Evolutionary conservation across 2,888 invertebrate genomes (phyloP), one percentile per base, ranked within the genome.

Genomic region (Andrena minutula): DNA sequence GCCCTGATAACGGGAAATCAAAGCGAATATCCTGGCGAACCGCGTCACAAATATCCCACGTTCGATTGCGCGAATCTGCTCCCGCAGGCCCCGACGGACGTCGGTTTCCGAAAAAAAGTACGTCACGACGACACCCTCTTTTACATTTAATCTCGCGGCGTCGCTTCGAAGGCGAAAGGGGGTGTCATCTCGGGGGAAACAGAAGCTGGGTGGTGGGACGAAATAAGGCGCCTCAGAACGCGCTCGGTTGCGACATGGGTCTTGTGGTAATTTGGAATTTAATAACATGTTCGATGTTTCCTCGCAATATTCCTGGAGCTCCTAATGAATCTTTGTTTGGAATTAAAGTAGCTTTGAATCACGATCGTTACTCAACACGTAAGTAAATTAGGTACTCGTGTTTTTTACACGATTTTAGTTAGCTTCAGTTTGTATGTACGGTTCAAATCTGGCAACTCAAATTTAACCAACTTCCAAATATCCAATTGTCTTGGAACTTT

Each of bases 91-190:
- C 68, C 61, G 70, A 35, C 10, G 65, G 68, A 53, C 66, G 49
- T 28, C 26, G 23, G 58, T 68, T 49, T 51, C 51, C 82, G 70
- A 74, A 65, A 82, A 87, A 83, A 79, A 80, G 56, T 72, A 58
- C 66, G 51, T 49, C 66, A 35, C 71, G 56, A 8, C 47, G 61
- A 66, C 76, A 58, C 71, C 79, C 83, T 83, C 85, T 89, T 89
- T 90, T 88, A 84, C 88, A 90, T 90, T 90, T 89, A 90, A 90
- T 90, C 88, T 85, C 76, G 85, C 66, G 82, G 81, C 82, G 85
- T 83, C 87, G 81, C 76, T 73, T 56, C 75, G 75, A 35, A 61
- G 79, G 73, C 63, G 63, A 81, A 64, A 79, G 70, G 79, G 85
- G 26, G 76, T 82, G 63, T 63, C 64, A 66, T 73, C 66, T 23